phyloP scores from a whole-genome alignment of 1,140 invertebrate species.

The Drosophila ficusphila region DNA sequence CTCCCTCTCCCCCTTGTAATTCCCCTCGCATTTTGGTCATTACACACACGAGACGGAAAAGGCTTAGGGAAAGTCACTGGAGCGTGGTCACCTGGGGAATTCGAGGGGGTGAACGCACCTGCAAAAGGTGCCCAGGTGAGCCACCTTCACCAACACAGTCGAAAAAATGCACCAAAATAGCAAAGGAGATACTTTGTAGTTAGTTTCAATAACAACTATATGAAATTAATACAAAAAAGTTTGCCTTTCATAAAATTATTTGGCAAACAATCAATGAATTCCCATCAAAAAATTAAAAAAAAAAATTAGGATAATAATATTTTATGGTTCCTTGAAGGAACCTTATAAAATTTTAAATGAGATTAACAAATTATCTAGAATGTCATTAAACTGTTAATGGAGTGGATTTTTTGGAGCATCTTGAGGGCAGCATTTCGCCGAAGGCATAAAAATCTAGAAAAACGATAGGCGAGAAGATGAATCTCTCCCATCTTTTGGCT shows the following conservation, averaged over 20 bases:
- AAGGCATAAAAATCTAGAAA: slow-evolving; percentile 26
- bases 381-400: slow-evolving; percentile 19
- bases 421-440: neutral
- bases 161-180: neutral
- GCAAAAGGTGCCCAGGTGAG: slow-evolving; percentile 6
- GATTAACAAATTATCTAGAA: slow-evolving; percentile 17
- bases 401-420: neutral
- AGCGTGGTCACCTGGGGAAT: slow-evolving; percentile 30
- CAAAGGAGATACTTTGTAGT: slow-evolving; percentile 2
- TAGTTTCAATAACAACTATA: neutral
- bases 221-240: neutral
- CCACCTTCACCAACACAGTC: too few relatives aligned
- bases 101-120: slow-evolving; percentile 34
- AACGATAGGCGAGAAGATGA: slow-evolving; percentile 29
- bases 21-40: slow-evolving; percentile 36
- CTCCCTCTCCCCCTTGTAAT: neutral
- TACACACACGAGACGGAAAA: slow-evolving; percentile 27
- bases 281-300: neutral
- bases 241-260: too few relatives aligned
- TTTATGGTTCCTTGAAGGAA: neutral
- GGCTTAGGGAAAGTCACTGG: slow-evolving; percentile 45
- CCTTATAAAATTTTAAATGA: neutral
- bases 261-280: neutral
- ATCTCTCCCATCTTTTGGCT: slow-evolving; percentile 32
- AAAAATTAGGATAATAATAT: too few relatives aligned